These are phyloP conservation scores for Callyntrura guangdongensis DNA, from an alignment of 2,888 invertebrate genomes.

Conservation along the genomic window DNA sequence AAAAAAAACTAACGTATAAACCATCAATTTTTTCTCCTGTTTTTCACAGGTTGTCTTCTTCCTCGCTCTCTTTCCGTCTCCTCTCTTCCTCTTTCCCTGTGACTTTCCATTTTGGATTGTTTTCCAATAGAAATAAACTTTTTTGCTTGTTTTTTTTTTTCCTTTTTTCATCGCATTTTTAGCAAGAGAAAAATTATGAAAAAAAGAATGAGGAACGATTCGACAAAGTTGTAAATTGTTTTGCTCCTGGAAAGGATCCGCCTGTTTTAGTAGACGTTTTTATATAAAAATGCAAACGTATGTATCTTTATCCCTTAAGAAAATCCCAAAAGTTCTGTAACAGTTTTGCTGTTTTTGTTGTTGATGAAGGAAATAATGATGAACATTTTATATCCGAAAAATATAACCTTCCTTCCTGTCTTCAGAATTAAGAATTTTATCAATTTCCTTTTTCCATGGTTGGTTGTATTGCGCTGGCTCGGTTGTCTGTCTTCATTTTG, in stretches of 20 bases:
- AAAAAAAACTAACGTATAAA: slow-evolving; percentile 62
- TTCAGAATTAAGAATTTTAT: slow-evolving; percentile 64
- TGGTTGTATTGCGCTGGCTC: not conserved
- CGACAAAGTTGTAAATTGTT: slow-evolving; percentile 70
- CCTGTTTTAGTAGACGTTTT: slow-evolving; percentile 63
- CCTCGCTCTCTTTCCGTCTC: slow-evolving; percentile 30
- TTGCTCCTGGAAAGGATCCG: slow-evolving; percentile 62
- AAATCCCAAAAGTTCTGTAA: slow-evolving; percentile 28
- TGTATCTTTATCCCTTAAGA: not conserved
- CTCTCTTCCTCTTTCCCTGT: not conserved
- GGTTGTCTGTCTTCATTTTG: slow-evolving; percentile 55
- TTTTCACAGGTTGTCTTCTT: slow-evolving; percentile 28
- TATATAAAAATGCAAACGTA: slow-evolving; percentile 51
- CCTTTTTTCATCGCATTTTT: slow-evolving; percentile 46
- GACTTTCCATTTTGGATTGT: slow-evolving; percentile 55
- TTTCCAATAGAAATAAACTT: slow-evolving; percentile 77
- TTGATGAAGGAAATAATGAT: slow-evolving; percentile 64
- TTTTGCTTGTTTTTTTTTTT: slow-evolving; percentile 52
- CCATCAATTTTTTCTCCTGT: slow-evolving; percentile 67
- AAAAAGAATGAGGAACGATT: slow-evolving; percentile 75
- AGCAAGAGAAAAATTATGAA: slow-evolving; percentile 60
- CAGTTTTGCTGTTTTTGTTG: slow-evolving; percentile 47
- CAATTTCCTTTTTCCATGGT: slow-evolving; percentile 14
- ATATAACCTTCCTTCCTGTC: not conserved
- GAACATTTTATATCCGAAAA: slow-evolving; percentile 68